A percentile compares a stretch with the other conserved stretches of the same genome.
Conservation (phyloP, 2,888 invertebrate genomes). For the Neoascia interrupta region DNA sequence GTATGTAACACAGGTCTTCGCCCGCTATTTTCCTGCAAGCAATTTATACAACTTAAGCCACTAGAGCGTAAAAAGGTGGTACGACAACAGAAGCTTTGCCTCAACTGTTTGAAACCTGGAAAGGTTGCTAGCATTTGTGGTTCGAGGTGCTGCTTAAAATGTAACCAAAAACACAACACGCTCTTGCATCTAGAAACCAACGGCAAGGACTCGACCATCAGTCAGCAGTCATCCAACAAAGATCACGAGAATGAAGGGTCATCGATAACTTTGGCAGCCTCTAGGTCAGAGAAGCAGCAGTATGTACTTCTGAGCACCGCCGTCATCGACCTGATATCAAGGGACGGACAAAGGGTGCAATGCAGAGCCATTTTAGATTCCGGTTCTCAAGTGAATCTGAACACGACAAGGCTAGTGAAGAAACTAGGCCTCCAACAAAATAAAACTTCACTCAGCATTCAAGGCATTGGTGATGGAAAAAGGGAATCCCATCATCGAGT, state of each 20-base stretch:
- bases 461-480: conserved; percentile 5
- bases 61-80: conserved; percentile 6
- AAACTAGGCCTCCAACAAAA: conserved; percentile 11
- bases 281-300: no score
- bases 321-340: neutral
- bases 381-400: conserved; percentile 30
- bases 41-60: conserved; percentile 22
- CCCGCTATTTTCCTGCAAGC: conserved; percentile 19
- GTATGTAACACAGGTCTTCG: neutral
- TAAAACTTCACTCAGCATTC: conserved; percentile 10
- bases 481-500: no score
- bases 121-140: conserved; percentile 7
- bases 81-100: neutral
- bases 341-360: conserved; percentile 1
- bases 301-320: neutral
- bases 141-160: conserved; percentile 17
- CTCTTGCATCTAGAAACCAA: conserved; percentile 11
- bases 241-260: no score
- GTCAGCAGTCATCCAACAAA: neutral
- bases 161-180: conserved; percentile 1
- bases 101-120: conserved; percentile 9
- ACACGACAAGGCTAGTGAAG: conserved; percentile 4
- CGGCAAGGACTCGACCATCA: neutral
- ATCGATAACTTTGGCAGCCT: no score
- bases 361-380: conserved; percentile 21